Evolutionary conservation across 1,140 invertebrate species (phyloP), one percentile per base, ranked within the genome.

Genomic region (Caenorhabditis brenneri): DNA sequence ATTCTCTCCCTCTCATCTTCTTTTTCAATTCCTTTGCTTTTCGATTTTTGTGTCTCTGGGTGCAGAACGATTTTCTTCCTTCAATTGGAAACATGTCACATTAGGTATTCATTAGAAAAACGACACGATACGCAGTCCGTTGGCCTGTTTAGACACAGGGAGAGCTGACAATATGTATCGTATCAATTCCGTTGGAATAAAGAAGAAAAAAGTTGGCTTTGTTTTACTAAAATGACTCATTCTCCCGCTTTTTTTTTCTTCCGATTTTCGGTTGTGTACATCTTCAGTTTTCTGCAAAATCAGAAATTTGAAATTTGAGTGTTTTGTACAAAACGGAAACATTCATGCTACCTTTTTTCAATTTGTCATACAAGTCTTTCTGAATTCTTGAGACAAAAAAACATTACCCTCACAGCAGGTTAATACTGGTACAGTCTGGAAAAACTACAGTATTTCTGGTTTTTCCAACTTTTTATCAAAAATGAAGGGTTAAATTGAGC

Each of bases 31-130:
- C 65, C 9, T 33, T 36, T 65, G 58, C 58, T 65, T 36, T 74
- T 74, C 65, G 16, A 65, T 65, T 65, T 9, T n/a, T n/a, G n/a
- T n/a, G n/a, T n/a, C 33, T 46, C 9, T 2, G n/a, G 12, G 33
- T 74, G n/a, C 31, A 24, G 58, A 65, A 33, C n/a, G 29, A 36
- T 65, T 65, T 16, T 6, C 19, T 36, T 51, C n/a, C 49, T 51
- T 51, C 49, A 51, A 16, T 65, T 58, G 53, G 53, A 58, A 42
- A 42, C 36, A 74, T 74, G 65, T 74, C 65, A 74, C 65, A 74
- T 74, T 74, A 74, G 33, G 65, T 74, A 74, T 74, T 74, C 65
- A 74, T 74, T 74, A 74, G 22, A 33, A 42, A 74, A 74, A 39
- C 36, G 65, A 74, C 19, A 55, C 24, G 53, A 55, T 55, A 55